Conservation (phyloP, 2,113 vertebrate species). For the Tragelaphus strepsiceros region DNA sequence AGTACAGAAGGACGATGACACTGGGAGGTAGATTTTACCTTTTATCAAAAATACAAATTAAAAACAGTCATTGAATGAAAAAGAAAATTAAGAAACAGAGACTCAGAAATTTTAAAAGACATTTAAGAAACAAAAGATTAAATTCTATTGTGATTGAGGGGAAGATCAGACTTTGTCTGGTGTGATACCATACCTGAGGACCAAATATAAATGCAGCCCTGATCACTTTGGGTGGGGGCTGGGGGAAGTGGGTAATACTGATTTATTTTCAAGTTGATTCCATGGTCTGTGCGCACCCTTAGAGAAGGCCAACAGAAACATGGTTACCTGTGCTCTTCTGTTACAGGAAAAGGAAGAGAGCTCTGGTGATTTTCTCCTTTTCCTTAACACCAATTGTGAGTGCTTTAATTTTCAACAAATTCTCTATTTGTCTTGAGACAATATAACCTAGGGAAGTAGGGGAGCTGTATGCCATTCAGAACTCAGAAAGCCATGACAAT, state of each 20-base stretch:
- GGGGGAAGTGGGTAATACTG: neutral
- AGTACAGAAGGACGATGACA: neutral
- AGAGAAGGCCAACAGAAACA: neutral
- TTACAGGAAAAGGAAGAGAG: neutral
- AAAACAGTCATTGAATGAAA: neutral
- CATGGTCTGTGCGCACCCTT: neutral
- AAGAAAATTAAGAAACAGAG: neutral
- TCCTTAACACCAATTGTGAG: neutral
- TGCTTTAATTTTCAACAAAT: slow-evolving; percentile 8
- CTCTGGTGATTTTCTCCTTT: neutral
- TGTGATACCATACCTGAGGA: neutral
- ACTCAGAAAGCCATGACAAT: neutral
- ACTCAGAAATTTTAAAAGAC: neutral
- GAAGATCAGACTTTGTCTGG: neutral
- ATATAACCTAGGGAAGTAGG: neutral
- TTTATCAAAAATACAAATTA: neutral
- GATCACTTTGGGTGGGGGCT: neutral
- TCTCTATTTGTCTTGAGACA: neutral
- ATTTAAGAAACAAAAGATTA: neutral
- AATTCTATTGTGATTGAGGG: neutral
- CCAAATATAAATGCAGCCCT: no score
- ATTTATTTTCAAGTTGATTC: neutral
- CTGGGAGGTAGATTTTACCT: neutral
- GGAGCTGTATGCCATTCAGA: neutral
- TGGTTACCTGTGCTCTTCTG: neutral